Percentiles rank a stretch among this genome's conserved stretches.
phyloP scores from a whole-genome alignment of 2,797 vertebrate species.

The Myripristis jacobus region DNA sequence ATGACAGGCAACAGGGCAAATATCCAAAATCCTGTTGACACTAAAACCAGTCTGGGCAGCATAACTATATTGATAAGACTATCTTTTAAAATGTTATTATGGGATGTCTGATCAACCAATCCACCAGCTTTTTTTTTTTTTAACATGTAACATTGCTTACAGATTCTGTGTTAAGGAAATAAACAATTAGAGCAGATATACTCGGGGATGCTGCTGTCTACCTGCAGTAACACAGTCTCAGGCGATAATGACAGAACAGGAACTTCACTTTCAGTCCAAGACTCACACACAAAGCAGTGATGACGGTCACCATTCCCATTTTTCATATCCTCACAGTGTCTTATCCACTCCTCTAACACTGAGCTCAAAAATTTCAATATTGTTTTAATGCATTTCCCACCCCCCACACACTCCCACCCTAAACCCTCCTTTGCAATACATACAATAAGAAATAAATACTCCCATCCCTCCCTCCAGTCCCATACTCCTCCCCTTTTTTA shows the following conservation, averaged over 20 bases:
- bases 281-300: constrained; percentile 50
- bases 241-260: constrained; percentile 38
- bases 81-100: constrained; percentile 9
- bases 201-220: constrained; percentile 34
- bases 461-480: constrained; percentile 53
- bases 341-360: constrained; percentile 48
- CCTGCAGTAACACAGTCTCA: constrained; percentile 38
- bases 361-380: constrained; percentile 14
- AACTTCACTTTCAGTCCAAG: constrained; percentile 48
- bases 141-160: too few species aligned
- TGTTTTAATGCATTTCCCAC: constrained; percentile 34
- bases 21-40: constrained; percentile 25
- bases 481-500: constrained; percentile 61
- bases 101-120: neutral
- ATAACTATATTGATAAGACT: neutral
- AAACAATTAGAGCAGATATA: too few species aligned
- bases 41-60: neutral
- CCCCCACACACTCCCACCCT: constrained; percentile 11
- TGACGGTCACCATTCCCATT: constrained; percentile 40
- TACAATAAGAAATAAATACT: constrained; percentile 73
- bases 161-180: neutral
- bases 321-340: constrained; percentile 52
- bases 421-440: constrained; percentile 54
- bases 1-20: constrained; percentile 24
- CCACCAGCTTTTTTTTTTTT: neutral